Percentiles rank a stretch among this genome's conserved stretches.
Evolutionary conservation across 1,140 invertebrate genomes (phyloP).

Genomic region (Battus philenor): DNA sequence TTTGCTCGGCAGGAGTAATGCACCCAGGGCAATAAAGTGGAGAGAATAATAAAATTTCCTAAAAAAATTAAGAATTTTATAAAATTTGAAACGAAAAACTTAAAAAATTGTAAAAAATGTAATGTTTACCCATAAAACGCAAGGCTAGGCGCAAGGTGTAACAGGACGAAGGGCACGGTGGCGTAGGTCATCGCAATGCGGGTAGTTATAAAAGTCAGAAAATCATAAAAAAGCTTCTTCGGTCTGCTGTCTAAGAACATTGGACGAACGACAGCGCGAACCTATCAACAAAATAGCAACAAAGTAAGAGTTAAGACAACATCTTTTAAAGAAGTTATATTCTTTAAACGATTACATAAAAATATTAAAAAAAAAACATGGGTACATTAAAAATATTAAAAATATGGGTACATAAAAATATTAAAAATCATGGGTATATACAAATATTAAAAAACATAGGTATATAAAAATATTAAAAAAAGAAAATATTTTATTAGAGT

Average conservation of each 20-base stretch:
- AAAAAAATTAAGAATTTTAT: constrained; percentile 31
- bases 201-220: constrained; percentile 86
- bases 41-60: constrained; percentile 71
- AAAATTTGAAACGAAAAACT: background rate
- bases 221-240: constrained; percentile 85
- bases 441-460: too few species aligned
- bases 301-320: constrained; percentile 32
- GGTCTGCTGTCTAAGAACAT: constrained; percentile 81
- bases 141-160: constrained; percentile 82
- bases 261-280: constrained; percentile 84
- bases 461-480: too few species aligned
- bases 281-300: constrained; percentile 58
- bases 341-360: too few species aligned
- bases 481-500: too few species aligned
- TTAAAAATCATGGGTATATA: too few species aligned
- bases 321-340: too few species aligned
- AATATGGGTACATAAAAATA: too few species aligned
- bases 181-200: constrained; percentile 89
- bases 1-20: constrained; percentile 53
- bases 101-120: background rate
- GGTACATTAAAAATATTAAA: too few species aligned
- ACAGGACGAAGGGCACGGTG: constrained; percentile 92
- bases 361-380: too few species aligned
- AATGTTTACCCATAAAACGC: constrained; percentile 71
- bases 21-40: constrained; percentile 67